Conservation (phyloP, 2,888 invertebrate species). For the Nymphalis polychloros region DNA sequence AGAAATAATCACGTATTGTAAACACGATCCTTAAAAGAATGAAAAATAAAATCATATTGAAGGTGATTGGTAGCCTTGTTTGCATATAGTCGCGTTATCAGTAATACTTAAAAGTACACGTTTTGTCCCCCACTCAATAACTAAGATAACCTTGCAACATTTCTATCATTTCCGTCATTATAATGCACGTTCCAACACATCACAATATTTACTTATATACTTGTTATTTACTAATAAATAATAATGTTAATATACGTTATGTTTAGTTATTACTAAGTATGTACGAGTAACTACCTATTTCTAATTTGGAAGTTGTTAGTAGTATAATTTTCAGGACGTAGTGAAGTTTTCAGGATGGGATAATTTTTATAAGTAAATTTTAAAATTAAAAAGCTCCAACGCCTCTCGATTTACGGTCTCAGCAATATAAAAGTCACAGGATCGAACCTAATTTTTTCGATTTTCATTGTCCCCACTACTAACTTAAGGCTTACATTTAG, state of each 20-base stretch:
- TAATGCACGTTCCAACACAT: not conserved
- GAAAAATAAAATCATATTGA: not conserved
- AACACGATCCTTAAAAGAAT: not conserved
- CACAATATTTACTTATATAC: not conserved
- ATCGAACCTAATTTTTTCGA: too few relatives aligned
- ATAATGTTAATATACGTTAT: not conserved
- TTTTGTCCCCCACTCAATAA: not conserved
- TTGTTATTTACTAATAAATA: not conserved
- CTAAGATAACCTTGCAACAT: constrained; percentile 15
- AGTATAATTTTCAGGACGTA: too few relatives aligned
- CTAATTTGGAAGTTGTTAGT: too few relatives aligned
- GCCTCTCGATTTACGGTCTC: too few relatives aligned
- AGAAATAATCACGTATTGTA: not conserved
- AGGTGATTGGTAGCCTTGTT: not conserved
- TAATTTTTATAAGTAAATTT: too few relatives aligned
- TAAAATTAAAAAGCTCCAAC: too few relatives aligned
- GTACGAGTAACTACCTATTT: too few relatives aligned
- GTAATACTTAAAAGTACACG: not conserved
- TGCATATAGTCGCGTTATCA: constrained; percentile 1
- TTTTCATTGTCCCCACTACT: too few relatives aligned
- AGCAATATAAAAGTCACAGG: too few relatives aligned
- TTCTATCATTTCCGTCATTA: constrained; percentile 13
- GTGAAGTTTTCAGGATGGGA: too few relatives aligned
- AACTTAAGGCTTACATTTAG: too few relatives aligned
- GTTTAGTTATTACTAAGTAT: not conserved